These are phyloP conservation scores for Parelbella ahira DNA, from an alignment of 2,888 invertebrate species.

Conservation along the genomic window DNA sequence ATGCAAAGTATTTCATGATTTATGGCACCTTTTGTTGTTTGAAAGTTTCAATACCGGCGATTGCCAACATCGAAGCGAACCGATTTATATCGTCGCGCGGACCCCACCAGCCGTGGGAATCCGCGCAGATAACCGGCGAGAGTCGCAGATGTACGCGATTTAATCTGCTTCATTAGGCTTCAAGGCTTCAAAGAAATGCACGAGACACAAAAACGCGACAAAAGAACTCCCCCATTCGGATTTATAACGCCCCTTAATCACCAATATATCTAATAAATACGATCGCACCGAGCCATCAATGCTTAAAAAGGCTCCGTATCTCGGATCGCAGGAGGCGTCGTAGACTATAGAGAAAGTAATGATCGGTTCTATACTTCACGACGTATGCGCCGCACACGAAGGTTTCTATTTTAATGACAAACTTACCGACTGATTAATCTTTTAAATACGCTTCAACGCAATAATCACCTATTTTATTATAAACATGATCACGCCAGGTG, in stretches of 20 bases:
- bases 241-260: conserved; percentile 22
- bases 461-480: too few species aligned
- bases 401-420: conserved; percentile 38
- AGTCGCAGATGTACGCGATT: conserved; percentile 51
- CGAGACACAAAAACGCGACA: conserved; percentile 23
- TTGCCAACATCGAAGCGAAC: conserved; percentile 28
- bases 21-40: conserved; percentile 28
- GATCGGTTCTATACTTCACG: conserved; percentile 56
- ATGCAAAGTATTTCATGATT: conserved; percentile 25
- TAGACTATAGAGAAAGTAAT: conserved; percentile 60
- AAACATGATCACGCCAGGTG: too few species aligned
- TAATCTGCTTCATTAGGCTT: conserved; percentile 62
- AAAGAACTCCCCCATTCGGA: conserved; percentile 5
- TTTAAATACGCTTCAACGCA: too few species aligned
- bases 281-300: conserved; percentile 45
- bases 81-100: conserved; percentile 48
- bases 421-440: conserved; percentile 10
- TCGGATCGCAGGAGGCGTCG: conserved; percentile 61
- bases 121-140: conserved; percentile 52
- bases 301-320: conserved; percentile 46
- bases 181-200: conserved; percentile 30
- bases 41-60: conserved; percentile 19
- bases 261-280: conserved; percentile 36
- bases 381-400: conserved; percentile 62
- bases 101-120: conserved; percentile 60